Percentiles rank a stretch among this genome's conserved stretches.
These are phyloP conservation scores for Carabus problematicus DNA, from an alignment of 2,888 invertebrate species.

Conservation along the genomic window DNA sequence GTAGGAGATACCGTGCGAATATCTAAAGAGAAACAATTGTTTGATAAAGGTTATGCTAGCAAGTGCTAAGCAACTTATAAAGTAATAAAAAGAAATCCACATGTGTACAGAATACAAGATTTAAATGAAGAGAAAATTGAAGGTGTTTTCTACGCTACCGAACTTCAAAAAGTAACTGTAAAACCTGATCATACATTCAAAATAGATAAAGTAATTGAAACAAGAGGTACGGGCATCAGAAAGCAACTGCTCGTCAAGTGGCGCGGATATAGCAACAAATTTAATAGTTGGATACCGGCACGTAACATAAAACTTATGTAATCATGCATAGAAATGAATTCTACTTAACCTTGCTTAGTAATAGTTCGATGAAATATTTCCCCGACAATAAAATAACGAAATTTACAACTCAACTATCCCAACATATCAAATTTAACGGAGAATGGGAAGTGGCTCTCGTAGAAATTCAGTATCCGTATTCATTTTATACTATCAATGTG, in stretches of 20 bases:
- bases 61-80: slow-evolving; percentile 47
- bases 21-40: slow-evolving; percentile 44
- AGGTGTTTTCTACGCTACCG: slow-evolving; percentile 47
- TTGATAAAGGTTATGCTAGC: slow-evolving; percentile 46
- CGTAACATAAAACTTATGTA: slow-evolving; percentile 6
- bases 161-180: slow-evolving; percentile 45
- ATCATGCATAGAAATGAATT: slow-evolving; percentile 43
- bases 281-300: slow-evolving; percentile 16
- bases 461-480: slow-evolving; percentile 18
- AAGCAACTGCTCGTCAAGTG: slow-evolving; percentile 21
- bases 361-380: slow-evolving; percentile 39
- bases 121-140: slow-evolving; percentile 46
- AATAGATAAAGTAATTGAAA: no score
- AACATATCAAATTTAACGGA: slow-evolving; percentile 44
- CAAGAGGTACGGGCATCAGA: no score
- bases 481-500: slow-evolving; percentile 10
- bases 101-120: slow-evolving; percentile 48
- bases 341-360: slow-evolving; percentile 47
- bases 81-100: slow-evolving; percentile 44
- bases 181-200: no score
- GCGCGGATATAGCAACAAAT: slow-evolving; percentile 11
- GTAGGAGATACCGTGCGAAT: background rate
- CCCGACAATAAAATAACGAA: slow-evolving; percentile 48
- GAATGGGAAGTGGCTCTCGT: slow-evolving; percentile 46
- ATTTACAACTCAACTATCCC: slow-evolving; percentile 48